These are phyloP conservation scores for Discoglossus pictus DNA, from an alignment of 2,797 vertebrate genomes.

Conservation along the genomic window DNA sequence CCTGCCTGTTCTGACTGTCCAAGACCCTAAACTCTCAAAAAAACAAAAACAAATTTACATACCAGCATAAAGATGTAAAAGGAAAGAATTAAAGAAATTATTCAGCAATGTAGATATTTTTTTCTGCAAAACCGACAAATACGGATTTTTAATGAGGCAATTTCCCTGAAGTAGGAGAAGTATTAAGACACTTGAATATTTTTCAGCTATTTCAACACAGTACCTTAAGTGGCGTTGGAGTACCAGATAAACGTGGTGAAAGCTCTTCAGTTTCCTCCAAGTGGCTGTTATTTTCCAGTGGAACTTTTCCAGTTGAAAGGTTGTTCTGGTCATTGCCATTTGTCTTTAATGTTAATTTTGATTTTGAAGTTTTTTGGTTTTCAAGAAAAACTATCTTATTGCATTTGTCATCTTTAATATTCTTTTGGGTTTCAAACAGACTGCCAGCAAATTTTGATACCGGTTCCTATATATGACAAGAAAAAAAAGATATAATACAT, in stretches of 20 bases:
- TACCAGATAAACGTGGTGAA: not conserved
- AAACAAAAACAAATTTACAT: no score
- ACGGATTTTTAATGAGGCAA: not conserved
- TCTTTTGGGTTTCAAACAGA: conserved; percentile 17
- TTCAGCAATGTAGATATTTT: no score
- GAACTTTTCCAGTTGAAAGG: conserved; percentile 2
- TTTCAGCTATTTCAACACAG: not conserved
- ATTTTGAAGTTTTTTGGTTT: conserved; percentile 28
- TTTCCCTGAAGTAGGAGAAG: not conserved
- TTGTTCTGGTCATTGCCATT: conserved; percentile 21
- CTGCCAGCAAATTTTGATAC: conserved; percentile 15
- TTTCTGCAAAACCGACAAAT: no score
- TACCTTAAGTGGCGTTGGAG: conserved; percentile 43
- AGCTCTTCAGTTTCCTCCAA: not conserved
- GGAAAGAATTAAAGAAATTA: no score
- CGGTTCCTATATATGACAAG: conserved; percentile 17
- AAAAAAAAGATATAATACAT: no score
- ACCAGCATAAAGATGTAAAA: no score
- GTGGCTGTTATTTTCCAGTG: conserved; percentile 1
- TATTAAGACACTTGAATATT: no score
- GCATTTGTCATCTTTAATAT: not conserved
- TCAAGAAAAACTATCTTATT: not conserved
- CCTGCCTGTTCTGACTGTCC: no score
- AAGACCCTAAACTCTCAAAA: no score
- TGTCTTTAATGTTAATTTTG: conserved; percentile 19